phyloP scores from a whole-genome alignment of 2,797 vertebrate genomes.

The Clarias pachynema region DNA sequence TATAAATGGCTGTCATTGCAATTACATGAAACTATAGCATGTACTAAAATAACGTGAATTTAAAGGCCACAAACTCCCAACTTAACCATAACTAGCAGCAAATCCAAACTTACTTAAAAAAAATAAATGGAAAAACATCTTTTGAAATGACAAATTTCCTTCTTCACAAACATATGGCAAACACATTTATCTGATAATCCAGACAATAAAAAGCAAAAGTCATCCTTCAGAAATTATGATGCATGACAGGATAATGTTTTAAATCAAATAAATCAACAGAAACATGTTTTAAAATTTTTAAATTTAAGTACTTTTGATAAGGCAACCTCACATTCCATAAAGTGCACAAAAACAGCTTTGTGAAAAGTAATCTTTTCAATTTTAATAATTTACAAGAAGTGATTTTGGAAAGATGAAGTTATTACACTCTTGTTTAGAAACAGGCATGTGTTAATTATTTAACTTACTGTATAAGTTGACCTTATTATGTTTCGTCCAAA shows the following conservation, averaged over 20 bases:
- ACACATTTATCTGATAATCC: background rate
- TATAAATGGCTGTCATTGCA: background rate
- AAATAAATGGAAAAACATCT: background rate
- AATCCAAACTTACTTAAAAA: slow-evolving; percentile 1
- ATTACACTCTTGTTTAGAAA: background rate
- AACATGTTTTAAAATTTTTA: background rate
- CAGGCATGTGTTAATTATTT: background rate
- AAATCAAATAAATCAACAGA: background rate
- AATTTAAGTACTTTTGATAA: background rate
- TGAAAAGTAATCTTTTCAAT: slow-evolving; percentile 10
- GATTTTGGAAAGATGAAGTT: background rate
- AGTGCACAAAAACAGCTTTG: slow-evolving; percentile 35
- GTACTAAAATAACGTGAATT: background rate
- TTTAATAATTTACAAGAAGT: background rate
- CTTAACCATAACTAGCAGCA: slow-evolving; percentile 46
- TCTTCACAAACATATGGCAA: background rate
- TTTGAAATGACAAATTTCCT: background rate
- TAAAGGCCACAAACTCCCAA: slow-evolving; percentile 32
- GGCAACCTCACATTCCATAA: slow-evolving; percentile 16
- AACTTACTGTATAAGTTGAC: background rate
- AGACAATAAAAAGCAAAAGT: background rate
- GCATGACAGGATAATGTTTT: background rate
- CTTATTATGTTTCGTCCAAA: background rate
- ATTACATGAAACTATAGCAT: slow-evolving; percentile 9
- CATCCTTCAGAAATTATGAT: background rate